These are phyloP conservation scores for Euura lappo DNA, from an alignment of 1,140 invertebrate species.

Conservation along the genomic window DNA sequence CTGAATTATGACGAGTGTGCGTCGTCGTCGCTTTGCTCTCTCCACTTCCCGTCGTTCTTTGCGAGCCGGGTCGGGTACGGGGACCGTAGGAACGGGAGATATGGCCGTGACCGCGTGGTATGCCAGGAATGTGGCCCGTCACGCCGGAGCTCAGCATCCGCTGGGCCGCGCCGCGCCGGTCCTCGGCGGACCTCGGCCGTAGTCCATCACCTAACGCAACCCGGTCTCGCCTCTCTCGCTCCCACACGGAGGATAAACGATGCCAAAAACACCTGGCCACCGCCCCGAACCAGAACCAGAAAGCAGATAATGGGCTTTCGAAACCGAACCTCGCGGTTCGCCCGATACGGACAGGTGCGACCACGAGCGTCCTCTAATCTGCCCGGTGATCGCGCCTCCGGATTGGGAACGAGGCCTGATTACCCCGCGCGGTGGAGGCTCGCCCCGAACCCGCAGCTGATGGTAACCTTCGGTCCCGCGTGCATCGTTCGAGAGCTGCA, in stretches of 20 bases:
- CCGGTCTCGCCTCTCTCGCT: background rate
- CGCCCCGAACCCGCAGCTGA: too few species aligned
- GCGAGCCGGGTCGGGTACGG: background rate
- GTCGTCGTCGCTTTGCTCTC: background rate
- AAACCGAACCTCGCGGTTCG: background rate
- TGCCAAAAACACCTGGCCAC: constrained; percentile 3
- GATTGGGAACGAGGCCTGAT: background rate
- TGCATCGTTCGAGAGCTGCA: too few species aligned
- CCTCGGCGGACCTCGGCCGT: constrained; percentile 3
- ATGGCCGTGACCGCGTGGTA: constrained; percentile 59
- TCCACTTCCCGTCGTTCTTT: background rate
- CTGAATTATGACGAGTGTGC: too few species aligned
- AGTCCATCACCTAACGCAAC: background rate
- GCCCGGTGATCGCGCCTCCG: background rate
- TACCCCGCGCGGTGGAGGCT: background rate
- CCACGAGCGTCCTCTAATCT: background rate
- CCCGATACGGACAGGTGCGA: background rate
- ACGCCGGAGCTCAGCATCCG: constrained; percentile 40
- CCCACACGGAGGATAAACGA: background rate
- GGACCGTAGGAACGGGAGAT: constrained; percentile 54
- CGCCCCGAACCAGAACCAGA: background rate
- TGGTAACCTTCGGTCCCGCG: too few species aligned
- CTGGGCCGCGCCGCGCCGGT: constrained; percentile 24
- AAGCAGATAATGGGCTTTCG: background rate
- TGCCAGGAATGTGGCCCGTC: constrained; percentile 58